Evolutionary conservation across 2,113 vertebrate species (phyloP).

Genomic region (Saccopteryx bilineata): DNA sequence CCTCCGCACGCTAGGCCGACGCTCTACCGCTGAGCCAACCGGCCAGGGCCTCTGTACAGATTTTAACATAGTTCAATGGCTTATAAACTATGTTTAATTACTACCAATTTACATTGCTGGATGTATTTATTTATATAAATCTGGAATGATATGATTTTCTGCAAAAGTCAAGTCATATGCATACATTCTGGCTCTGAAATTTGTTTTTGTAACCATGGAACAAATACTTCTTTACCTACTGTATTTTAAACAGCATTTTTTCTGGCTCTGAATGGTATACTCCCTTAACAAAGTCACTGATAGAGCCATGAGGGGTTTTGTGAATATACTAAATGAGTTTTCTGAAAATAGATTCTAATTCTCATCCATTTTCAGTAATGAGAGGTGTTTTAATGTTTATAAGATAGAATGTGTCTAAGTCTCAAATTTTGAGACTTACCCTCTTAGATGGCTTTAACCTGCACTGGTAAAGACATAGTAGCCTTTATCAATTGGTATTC

Average conservation of each 20-base stretch:
- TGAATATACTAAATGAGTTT: background rate
- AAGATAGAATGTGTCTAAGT: background rate
- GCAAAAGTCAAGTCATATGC: background rate
- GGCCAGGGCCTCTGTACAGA: no score
- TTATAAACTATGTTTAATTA: background rate
- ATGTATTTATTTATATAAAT: background rate
- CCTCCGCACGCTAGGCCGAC: no score
- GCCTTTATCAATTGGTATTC: background rate
- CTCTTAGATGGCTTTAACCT: background rate
- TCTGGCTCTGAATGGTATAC: background rate
- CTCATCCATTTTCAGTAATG: background rate
- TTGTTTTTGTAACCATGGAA: background rate
- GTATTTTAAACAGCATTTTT: background rate
- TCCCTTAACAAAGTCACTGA: background rate
- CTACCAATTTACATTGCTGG: background rate
- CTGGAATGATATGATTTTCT: constrained; percentile 23
- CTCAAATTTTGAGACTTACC: background rate
- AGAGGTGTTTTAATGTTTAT: background rate
- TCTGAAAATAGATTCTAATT: constrained; percentile 28
- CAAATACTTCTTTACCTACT: background rate
- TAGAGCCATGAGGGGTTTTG: background rate
- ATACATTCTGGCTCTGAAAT: constrained; percentile 20
- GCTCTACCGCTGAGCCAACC: no score
- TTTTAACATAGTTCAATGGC: background rate
- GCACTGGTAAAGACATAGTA: background rate